These are phyloP conservation scores for Sebastes reedi DNA, from an alignment of 2,797 vertebrate species.

Conservation along the genomic window DNA sequence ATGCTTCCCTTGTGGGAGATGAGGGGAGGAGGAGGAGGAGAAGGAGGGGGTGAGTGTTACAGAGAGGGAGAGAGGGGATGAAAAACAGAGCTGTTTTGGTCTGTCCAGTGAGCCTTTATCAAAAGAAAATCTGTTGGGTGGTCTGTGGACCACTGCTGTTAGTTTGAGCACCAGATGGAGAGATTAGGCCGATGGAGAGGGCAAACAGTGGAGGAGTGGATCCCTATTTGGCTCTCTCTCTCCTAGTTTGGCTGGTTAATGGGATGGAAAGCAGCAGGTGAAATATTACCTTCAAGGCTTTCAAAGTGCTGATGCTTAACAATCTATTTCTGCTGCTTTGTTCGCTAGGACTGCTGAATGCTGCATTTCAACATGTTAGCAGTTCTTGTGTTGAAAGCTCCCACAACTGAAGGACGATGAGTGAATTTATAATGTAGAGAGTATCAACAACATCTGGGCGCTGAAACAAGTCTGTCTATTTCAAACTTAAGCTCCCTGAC, in stretches of 20 bases:
- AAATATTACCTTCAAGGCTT: slow-evolving; percentile 54
- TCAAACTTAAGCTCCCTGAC: neutral
- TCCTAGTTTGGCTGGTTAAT: slow-evolving; percentile 66
- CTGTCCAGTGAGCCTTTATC: slow-evolving; percentile 68
- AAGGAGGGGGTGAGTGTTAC: neutral
- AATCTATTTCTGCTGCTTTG: slow-evolving; percentile 53
- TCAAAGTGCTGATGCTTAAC: slow-evolving; percentile 71
- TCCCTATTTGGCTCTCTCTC: slow-evolving; percentile 78
- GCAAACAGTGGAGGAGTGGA: slow-evolving; percentile 66
- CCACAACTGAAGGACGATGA: neutral
- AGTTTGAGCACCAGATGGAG: slow-evolving; percentile 80
- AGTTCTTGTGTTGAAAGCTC: neutral
- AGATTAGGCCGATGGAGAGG: slow-evolving; percentile 76
- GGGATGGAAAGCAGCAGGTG: slow-evolving; percentile 51
- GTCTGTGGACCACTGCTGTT: slow-evolving; percentile 68
- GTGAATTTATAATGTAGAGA: neutral
- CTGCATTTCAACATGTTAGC: slow-evolving; percentile 22
- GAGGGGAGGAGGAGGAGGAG: neutral
- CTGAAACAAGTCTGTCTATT: neutral
- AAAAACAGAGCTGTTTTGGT: slow-evolving; percentile 73
- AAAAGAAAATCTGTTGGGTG: slow-evolving; percentile 76
- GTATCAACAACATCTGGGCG: neutral
- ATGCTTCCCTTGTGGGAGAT: slow-evolving; percentile 37
- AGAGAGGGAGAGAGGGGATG: slow-evolving; percentile 39
- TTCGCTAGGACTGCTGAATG: slow-evolving; percentile 33